phyloP scores from a whole-genome alignment of 2,113 vertebrate species.

The Marmota flaviventris region DNA sequence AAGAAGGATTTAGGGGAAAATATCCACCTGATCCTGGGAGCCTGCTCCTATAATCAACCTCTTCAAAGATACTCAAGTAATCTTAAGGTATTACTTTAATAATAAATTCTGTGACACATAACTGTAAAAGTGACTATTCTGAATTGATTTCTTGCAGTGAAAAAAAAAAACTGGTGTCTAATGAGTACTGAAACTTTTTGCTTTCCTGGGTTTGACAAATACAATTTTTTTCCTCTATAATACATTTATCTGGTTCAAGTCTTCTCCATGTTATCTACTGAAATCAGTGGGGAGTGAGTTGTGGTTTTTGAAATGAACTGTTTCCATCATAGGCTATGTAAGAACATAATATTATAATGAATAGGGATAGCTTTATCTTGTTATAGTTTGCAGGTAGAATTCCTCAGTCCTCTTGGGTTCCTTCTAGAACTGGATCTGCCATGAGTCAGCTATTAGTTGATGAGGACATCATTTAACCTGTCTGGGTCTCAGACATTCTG shows the following conservation, averaged over 20 bases:
- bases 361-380: neutral
- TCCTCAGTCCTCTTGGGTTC: neutral
- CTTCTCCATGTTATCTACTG: neutral
- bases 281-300: neutral
- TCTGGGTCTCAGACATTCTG: neutral
- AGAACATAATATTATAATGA: neutral
- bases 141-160: neutral
- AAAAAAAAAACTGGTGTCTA: slow-evolving; percentile 31
- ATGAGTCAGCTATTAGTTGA: neutral
- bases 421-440: neutral
- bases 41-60: neutral
- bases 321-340: neutral
- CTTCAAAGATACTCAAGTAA: neutral
- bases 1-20: neutral
- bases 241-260: slow-evolving; percentile 44
- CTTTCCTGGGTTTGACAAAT: neutral
- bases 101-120: neutral
- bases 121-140: neutral
- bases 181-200: neutral
- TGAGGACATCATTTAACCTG: neutral
- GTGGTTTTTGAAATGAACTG: neutral
- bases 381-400: neutral
- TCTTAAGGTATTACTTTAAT: slow-evolving; percentile 13
- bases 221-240: neutral
- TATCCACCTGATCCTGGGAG: neutral